Conservation (phyloP, 1,140 invertebrate genomes). For the Drosophila sproati region DNA sequence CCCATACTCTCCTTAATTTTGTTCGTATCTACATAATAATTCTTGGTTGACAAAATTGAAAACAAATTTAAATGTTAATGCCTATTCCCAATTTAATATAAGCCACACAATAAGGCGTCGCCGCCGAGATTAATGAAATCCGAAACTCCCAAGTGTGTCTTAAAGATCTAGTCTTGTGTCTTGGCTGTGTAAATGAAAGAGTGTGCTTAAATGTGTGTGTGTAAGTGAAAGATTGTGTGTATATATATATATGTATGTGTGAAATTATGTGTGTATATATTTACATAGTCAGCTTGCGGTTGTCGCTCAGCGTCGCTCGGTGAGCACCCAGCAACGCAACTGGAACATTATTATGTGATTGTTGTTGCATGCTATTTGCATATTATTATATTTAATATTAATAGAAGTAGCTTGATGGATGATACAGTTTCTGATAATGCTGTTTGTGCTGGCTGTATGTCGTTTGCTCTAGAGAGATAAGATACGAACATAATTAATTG, state of each 20-base stretch:
- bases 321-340: conserved; percentile 12
- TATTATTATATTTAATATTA: conserved; percentile 57
- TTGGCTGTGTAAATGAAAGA: neutral
- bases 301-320: neutral
- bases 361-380: conserved; percentile 57
- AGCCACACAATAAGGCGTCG: conserved; percentile 63
- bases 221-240: neutral
- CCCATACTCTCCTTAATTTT: conserved; percentile 2
- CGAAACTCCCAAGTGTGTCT: conserved; percentile 39
- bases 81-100: conserved; percentile 66
- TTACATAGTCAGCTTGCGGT: conserved; percentile 31
- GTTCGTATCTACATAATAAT: conserved; percentile 40
- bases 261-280: conserved; percentile 1
- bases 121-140: conserved; percentile 68
- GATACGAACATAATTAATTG: neutral
- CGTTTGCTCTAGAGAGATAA: neutral
- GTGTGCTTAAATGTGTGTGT: conserved; percentile 2
- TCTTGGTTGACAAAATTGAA: conserved; percentile 71
- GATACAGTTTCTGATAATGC: conserved; percentile 1
- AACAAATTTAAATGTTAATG: conserved; percentile 82
- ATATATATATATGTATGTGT: conserved; percentile 8
- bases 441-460: neutral
- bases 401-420: conserved; percentile 53
- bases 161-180: neutral
- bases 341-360: conserved; percentile 30